Percentiles rank a stretch among this genome's conserved stretches.
phyloP scores from a whole-genome alignment of 2,797 vertebrate genomes.

The Scleropages formosus region DNA sequence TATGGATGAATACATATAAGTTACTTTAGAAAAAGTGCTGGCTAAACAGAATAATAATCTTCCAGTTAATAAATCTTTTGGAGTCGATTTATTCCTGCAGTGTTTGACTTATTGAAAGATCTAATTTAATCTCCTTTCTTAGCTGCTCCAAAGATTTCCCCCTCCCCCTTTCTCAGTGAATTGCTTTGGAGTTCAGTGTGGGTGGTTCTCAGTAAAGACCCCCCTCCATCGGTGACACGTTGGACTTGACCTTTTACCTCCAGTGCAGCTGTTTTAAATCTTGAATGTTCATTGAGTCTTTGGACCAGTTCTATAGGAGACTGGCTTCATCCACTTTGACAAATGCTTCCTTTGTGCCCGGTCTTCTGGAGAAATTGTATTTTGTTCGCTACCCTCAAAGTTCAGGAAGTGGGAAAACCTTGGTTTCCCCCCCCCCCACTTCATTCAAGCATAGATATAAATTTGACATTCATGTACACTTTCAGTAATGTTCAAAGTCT shows the following conservation, averaged over 20 bases:
- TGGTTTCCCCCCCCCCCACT: slow-evolving; percentile 38
- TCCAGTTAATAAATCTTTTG: too few species aligned
- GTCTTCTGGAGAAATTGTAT: slow-evolving; percentile 41
- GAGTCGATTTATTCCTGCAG: too few species aligned
- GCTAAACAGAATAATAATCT: too few species aligned
- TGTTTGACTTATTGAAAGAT: too few species aligned
- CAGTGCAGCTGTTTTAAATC: slow-evolving; percentile 30
- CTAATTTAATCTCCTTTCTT: too few species aligned
- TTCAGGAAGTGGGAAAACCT: slow-evolving; percentile 27
- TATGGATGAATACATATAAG: too few species aligned
- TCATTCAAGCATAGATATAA: slow-evolving; percentile 34
- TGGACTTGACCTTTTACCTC: slow-evolving; percentile 34
- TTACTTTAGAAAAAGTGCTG: too few species aligned
- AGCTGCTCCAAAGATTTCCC: too few species aligned
- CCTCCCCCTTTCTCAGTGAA: not conserved
- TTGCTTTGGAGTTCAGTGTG: not conserved
- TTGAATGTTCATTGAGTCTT: slow-evolving; percentile 31
- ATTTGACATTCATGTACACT: slow-evolving; percentile 5
- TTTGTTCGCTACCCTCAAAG: slow-evolving; percentile 38
- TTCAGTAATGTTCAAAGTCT: not conserved
- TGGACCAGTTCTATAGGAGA: slow-evolving; percentile 32
- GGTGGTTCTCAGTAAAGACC: slow-evolving; percentile 27
- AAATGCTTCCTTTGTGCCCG: slow-evolving; percentile 39
- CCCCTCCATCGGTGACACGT: slow-evolving; percentile 13
- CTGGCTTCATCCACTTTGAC: slow-evolving; percentile 25